Evolutionary conservation across 2,797 vertebrate genomes (phyloP), one percentile per base, ranked within the genome.

Genomic region (Dicrostonyx torquatus): DNA sequence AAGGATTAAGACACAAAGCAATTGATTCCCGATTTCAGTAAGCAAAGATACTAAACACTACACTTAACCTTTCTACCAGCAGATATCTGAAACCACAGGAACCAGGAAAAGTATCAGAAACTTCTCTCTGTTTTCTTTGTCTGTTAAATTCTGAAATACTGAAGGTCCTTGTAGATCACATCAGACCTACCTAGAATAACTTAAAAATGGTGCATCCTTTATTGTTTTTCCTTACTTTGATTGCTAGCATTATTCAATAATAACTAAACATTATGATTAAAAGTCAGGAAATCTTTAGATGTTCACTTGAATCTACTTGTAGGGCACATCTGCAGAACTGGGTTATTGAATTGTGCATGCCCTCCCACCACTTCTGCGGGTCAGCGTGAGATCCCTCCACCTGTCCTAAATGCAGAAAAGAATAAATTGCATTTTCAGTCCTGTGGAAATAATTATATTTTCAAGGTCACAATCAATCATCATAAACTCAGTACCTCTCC

Each of bases 391-490:
- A 96, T 93, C 89, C 85, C 6, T 94, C 96, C 34, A 76, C 29
- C 18, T 91, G 92, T 96, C 90, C 70, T 91, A 97, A 97, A 55
- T 79, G 64, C 7, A 87, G 24, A 94, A 96, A 96, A 40, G 62
- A 91, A 87, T 26, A 72, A 26, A 95, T 92, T 97, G 11, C 87
- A 92, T 93, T 94, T 96, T 88, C 88, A 86, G 6, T 76, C 70
- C 88, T 96, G 78, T 91, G 82, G 80, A 94, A 94, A 96, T 18
- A 66, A 96, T 96, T 97, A 91, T 86, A 93, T 96, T 96, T 94
- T 94, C 95, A 87, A 96, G 95, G 96, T 97, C 93, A 96, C 50
- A 94, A 97, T 97, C 97, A 97, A 93, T 97, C 97, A 97, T 95
- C 87, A 97, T 91, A 97, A 95, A 96, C 82, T 96, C 95, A 83